phyloP scores from a whole-genome alignment of 2,888 invertebrate species.

The Dermolepida albohirtum region DNA sequence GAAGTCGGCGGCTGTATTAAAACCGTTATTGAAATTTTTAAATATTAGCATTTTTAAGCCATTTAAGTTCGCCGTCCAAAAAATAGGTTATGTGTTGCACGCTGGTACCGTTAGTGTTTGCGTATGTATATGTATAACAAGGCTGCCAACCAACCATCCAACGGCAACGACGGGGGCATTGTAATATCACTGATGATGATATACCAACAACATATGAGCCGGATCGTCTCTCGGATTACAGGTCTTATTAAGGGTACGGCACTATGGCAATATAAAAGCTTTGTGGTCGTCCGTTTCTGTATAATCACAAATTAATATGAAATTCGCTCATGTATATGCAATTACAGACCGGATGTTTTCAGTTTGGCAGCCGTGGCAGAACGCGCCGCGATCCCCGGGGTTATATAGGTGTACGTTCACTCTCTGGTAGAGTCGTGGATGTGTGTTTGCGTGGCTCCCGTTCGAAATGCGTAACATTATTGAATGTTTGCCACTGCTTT shows the following conservation, averaged over 20 bases:
- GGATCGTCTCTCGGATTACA: slow-evolving; percentile 58
- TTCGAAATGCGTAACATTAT: slow-evolving; percentile 51
- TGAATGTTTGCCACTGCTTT: slow-evolving; percentile 50
- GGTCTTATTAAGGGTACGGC: slow-evolving; percentile 64
- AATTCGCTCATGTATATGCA: slow-evolving; percentile 67
- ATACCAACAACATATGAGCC: slow-evolving; percentile 60
- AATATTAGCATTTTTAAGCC: slow-evolving; percentile 47
- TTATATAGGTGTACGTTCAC: too few relatives aligned
- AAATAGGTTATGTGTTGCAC: slow-evolving; percentile 27
- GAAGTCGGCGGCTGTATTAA: slow-evolving; percentile 33
- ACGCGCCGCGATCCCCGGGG: not conserved
- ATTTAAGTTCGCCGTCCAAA: slow-evolving; percentile 40
- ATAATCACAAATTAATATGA: slow-evolving; percentile 68
- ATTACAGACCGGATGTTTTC: slow-evolving; percentile 57
- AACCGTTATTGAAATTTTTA: slow-evolving; percentile 46
- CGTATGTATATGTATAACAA: slow-evolving; percentile 20
- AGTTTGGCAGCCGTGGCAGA: slow-evolving; percentile 19
- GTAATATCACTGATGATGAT: slow-evolving; percentile 63
- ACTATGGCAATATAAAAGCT: slow-evolving; percentile 66
- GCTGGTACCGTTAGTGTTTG: slow-evolving; percentile 18
- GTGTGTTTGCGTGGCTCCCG: slow-evolving; percentile 21
- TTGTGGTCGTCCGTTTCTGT: slow-evolving; percentile 66
- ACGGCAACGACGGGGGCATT: slow-evolving; percentile 50
- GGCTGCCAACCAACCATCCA: slow-evolving; percentile 47
- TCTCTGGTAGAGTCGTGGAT: slow-evolving; percentile 13